A percentile compares a stretch with the other conserved stretches of the same genome.
These are phyloP conservation scores for Trichacis sp. DNA, from an alignment of 2,888 invertebrate species.

Conservation along the genomic window DNA sequence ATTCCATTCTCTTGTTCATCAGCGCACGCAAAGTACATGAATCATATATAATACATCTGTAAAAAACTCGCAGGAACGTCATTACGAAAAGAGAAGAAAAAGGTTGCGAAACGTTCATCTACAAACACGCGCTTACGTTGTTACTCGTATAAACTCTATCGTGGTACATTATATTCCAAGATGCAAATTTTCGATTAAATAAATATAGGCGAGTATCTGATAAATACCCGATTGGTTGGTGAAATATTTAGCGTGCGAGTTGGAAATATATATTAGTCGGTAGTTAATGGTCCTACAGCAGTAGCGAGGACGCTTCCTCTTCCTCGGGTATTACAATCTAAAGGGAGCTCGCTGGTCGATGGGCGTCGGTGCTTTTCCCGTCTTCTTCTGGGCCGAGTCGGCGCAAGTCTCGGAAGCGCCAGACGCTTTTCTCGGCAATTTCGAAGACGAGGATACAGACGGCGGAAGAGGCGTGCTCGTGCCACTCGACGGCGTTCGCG, in stretches of 20 bases:
- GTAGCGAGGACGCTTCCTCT: background rate
- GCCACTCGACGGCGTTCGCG: constrained; percentile 80
- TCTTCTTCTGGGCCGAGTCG: constrained; percentile 70
- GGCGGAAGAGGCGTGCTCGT: constrained; percentile 80
- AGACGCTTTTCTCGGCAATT: constrained; percentile 76
- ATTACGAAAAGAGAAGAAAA: constrained; percentile 27
- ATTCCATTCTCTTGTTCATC: constrained; percentile 23
- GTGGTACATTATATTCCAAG: constrained; percentile 50
- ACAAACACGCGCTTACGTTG: constrained; percentile 49
- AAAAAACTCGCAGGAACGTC: constrained; percentile 45
- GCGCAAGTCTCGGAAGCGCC: constrained; percentile 76
- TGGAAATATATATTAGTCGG: background rate
- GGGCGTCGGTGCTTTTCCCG: constrained; percentile 63
- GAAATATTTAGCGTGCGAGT: constrained; percentile 34
- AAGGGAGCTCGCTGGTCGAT: constrained; percentile 68
- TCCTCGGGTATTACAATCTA: constrained; percentile 61
- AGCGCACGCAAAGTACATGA: constrained; percentile 22
- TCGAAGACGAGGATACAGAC: constrained; percentile 75
- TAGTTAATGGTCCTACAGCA: constrained; percentile 7
- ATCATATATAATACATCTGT: constrained; percentile 19
- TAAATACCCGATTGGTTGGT: constrained; percentile 31
- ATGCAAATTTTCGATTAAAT: constrained; percentile 37
- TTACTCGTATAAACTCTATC: constrained; percentile 44
- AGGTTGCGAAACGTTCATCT: constrained; percentile 50
- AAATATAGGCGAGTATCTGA: constrained; percentile 50